Conservation (phyloP, 2,113 vertebrate species). For the Propithecus coquereli region DNA sequence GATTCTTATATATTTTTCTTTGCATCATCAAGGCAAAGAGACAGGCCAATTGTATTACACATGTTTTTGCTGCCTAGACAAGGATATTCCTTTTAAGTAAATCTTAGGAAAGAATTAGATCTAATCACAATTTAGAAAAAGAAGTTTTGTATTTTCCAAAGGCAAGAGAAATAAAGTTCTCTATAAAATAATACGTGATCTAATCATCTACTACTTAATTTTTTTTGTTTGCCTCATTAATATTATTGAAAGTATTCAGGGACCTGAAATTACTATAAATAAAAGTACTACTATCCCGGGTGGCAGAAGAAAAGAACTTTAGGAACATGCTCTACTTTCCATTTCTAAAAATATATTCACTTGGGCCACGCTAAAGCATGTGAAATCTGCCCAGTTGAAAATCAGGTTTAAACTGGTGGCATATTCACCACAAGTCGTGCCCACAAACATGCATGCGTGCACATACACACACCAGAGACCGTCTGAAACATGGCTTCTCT, state of each 20-base stretch:
- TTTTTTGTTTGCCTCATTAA: conserved; percentile 6
- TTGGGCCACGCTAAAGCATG: background rate
- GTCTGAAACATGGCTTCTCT: background rate
- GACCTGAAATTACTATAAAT: conserved; percentile 54
- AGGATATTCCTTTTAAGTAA: conserved; percentile 27
- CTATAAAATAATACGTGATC: background rate
- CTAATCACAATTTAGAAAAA: conserved; percentile 21
- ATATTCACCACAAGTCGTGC: accelerated
- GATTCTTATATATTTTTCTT: conserved; percentile 6
- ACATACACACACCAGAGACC: background rate
- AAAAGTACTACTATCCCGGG: conserved; percentile 15
- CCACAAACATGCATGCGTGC: accelerated
- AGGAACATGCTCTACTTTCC: conserved; percentile 46
- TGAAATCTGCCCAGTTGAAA: conserved; percentile 23
- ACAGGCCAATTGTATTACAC: background rate
- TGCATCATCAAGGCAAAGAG: background rate
- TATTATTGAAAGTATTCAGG: conserved; percentile 5
- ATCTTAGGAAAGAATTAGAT: conserved; percentile 1
- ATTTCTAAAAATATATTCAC: conserved; percentile 54
- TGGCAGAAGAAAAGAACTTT: conserved; percentile 36
- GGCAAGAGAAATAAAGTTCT: conserved; percentile 34
- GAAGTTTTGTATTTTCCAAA: conserved; percentile 23
- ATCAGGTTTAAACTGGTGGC: background rate
- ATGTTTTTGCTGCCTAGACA: background rate
- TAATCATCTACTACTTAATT: conserved; percentile 8